Base-by-base conservation (phyloP, 1,140 invertebrate genomes). In the Drosophila lacteicornis region DNA sequence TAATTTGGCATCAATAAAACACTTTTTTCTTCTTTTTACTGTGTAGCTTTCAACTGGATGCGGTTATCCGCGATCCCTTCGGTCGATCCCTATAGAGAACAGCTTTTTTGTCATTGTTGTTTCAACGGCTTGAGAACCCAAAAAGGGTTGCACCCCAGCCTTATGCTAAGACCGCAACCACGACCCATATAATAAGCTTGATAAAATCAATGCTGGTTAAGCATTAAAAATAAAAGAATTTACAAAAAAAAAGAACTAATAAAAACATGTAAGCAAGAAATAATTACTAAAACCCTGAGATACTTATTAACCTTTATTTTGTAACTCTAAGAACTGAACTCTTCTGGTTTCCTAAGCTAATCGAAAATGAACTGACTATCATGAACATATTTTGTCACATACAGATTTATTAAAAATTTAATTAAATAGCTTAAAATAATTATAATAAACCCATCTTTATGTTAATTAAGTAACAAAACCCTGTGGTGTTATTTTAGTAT, bases 111-210 rank as follows among this genome's bases (percentile, higher is more conserved):
- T 59, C 45, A 58, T 73, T 71, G 69, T 71, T 73, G 38, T 59
- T 71, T 53, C 66, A 70, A 33, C 45, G 45, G 38, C 69, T 60
- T 38, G 70, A 73, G 70, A 77, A 58, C 49, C 63, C 30, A 42
- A 71, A 50, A 85, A 79, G 69, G 79, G 75, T 82, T 68, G 66
- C 63, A 61, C 59, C 61, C 51, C 59, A 62, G 22, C 42, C 25
- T 38, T 42, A 56, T 53, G 43, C 58, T 56, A 33, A 55, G 17
- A 38, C 36, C 56, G 8, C 49, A 58, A 33, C 63, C 25, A 40
- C 81, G 78, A 85, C 82, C 79, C 79, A 86, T 73, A 88, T 87
- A 87, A 87, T 88, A 88, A 88, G 84, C 84, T 75, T 84, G 84
- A 87, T 87, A 88, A 80, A 87, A 87, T 87, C 83, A 87, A 79